These are phyloP conservation scores for Triplophysa siluroides DNA, from an alignment of 2,113 vertebrate species.

Conservation along the genomic window DNA sequence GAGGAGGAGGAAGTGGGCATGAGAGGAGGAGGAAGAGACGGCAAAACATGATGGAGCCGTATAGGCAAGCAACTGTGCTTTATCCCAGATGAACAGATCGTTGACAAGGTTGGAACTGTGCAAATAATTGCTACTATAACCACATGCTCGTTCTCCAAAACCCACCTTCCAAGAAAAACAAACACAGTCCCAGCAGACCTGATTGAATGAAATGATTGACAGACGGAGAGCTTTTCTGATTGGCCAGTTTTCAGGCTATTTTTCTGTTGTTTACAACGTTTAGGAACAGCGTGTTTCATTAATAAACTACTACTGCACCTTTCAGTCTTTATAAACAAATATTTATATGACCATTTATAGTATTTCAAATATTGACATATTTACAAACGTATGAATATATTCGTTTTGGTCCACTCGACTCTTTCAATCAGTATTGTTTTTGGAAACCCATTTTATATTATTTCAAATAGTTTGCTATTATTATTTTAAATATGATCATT, in stretches of 20 bases:
- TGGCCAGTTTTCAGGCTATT: background rate
- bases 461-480: too few species aligned
- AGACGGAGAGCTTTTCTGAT: background rate
- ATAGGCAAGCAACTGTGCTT: constrained; percentile 21
- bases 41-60: background rate
- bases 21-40: constrained; percentile 4
- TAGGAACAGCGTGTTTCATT: background rate
- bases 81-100: constrained; percentile 31
- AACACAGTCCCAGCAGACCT: too few species aligned
- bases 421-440: too few species aligned
- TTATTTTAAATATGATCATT: too few species aligned
- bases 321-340: background rate
- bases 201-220: too few species aligned
- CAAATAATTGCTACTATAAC: background rate
- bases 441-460: too few species aligned
- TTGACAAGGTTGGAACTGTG: constrained; percentile 12
- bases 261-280: background rate
- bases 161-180: background rate
- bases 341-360: background rate
- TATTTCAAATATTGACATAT: too few species aligned
- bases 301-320: background rate
- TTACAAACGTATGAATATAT: background rate
- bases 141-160: background rate
- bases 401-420: background rate
- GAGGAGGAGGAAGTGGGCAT: constrained; percentile 35